phyloP scores from a whole-genome alignment of 1,140 invertebrate species.

The Telenomus remus region DNA sequence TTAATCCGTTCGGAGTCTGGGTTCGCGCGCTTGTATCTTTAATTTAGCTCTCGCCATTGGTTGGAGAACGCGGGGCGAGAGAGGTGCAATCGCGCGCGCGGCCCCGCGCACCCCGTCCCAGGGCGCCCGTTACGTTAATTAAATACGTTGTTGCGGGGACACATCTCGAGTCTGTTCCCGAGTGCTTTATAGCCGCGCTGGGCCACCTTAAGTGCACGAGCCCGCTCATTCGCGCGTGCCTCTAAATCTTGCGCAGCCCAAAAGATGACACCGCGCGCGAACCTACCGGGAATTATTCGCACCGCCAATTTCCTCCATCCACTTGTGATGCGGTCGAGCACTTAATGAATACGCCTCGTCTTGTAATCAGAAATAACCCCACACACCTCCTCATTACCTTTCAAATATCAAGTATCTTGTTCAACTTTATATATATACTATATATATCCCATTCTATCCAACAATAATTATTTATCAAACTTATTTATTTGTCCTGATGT shows the following conservation, averaged over 20 bases:
- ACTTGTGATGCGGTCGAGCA: constrained; percentile 28
- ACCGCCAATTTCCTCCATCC: constrained; percentile 18
- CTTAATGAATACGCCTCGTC: constrained; percentile 34
- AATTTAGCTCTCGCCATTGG: constrained; percentile 67
- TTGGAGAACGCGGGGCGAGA: constrained; percentile 27
- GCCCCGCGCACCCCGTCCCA: constrained; percentile 67
- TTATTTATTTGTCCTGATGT: too few relatives aligned
- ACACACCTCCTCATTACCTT: too few relatives aligned
- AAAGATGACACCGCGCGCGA: constrained; percentile 42
- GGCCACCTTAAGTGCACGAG: constrained; percentile 55
- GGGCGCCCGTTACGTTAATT: constrained; percentile 75
- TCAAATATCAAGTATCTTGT: too few relatives aligned
- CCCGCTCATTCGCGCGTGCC: constrained; percentile 40
- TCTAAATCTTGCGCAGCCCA: constrained; percentile 44
- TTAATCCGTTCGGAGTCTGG: constrained; percentile 73
- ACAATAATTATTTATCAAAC: too few relatives aligned
- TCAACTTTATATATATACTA: too few relatives aligned
- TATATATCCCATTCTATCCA: too few relatives aligned
- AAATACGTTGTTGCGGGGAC: constrained; percentile 77
- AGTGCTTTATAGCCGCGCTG: constrained; percentile 58
- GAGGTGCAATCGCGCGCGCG: constrained; percentile 67
- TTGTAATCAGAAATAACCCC: too few relatives aligned
- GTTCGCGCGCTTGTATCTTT: constrained; percentile 70
- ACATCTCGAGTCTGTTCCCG: constrained; percentile 57
- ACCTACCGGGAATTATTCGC: constrained; percentile 16